Conservation (phyloP, 2,888 invertebrate genomes). For the Venustoraphidia nigricollis region DNA sequence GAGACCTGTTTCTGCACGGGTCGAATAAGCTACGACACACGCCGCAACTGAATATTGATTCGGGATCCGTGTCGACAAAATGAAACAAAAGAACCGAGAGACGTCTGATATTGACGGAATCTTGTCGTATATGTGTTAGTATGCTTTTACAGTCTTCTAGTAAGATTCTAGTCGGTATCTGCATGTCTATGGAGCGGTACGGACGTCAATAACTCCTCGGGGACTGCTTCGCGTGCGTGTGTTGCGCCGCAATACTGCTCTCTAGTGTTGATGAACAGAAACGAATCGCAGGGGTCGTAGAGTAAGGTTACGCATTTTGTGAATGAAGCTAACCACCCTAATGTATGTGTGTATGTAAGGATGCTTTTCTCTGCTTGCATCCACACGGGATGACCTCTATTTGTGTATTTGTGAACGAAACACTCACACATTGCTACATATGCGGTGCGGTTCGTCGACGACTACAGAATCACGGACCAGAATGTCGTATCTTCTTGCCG, state of each 20-base stretch:
- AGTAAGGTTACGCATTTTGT: constrained; percentile 17
- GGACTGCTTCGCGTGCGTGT: background rate
- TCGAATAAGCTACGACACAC: constrained; percentile 27
- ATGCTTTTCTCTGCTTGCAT: no score
- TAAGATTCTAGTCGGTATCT: constrained; percentile 12
- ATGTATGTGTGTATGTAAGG: background rate
- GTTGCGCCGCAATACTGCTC: constrained; percentile 1
- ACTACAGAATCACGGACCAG: no score
- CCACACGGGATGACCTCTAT: no score
- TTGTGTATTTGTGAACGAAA: no score
- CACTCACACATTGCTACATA: no score
- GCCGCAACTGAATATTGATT: constrained; percentile 20
- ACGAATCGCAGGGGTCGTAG: constrained; percentile 13
- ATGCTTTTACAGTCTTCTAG: constrained; percentile 19
- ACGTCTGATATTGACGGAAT: background rate
- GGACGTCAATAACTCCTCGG: constrained; percentile 8
- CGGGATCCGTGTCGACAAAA: no score
- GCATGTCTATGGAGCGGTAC: constrained; percentile 14
- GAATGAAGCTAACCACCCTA: constrained; percentile 14
- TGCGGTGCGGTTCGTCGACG: no score
- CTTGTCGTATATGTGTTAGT: constrained; percentile 20
- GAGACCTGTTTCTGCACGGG: constrained; percentile 23
- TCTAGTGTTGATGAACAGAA: no score
- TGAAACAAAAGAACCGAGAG: no score
- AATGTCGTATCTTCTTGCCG: no score